Percentiles rank a stretch among this genome's conserved stretches.
These are phyloP conservation scores for Phymatocera aterrima DNA, from an alignment of 2,888 invertebrate species.

Conservation along the genomic window DNA sequence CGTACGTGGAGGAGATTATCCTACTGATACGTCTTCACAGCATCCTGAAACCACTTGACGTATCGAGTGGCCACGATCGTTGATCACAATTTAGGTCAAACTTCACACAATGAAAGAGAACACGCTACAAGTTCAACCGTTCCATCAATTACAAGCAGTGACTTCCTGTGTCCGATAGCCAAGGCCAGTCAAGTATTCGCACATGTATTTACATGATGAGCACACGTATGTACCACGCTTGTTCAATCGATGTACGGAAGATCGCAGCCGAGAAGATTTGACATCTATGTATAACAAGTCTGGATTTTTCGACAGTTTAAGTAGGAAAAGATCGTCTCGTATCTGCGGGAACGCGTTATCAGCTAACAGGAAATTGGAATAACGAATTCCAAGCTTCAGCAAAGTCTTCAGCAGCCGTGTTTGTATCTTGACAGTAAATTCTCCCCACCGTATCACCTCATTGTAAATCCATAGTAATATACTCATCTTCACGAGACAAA, in stretches of 20 bases:
- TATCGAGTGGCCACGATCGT: background rate
- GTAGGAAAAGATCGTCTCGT: too few relatives aligned
- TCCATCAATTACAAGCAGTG: background rate
- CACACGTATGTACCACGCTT: background rate
- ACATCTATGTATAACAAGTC: too few relatives aligned
- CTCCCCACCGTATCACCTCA: too few relatives aligned
- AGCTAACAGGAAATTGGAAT: too few relatives aligned
- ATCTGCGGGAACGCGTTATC: too few relatives aligned
- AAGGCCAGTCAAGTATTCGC: background rate
- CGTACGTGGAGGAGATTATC: background rate
- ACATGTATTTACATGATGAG: background rate
- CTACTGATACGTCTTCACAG: background rate
- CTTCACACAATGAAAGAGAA: background rate
- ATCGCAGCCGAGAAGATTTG: background rate
- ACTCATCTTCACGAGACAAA: too few relatives aligned
- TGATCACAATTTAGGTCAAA: background rate
- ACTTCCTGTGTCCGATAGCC: background rate
- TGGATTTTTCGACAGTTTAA: too few relatives aligned
- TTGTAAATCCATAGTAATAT: too few relatives aligned
- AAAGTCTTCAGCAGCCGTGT: too few relatives aligned
- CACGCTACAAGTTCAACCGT: background rate
- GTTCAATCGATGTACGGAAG: background rate
- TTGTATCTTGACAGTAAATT: too few relatives aligned
- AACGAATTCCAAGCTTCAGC: too few relatives aligned
- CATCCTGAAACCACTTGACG: background rate